Evolutionary conservation across 2,888 invertebrate species (phyloP).

Genomic region (Selenia dentaria): DNA sequence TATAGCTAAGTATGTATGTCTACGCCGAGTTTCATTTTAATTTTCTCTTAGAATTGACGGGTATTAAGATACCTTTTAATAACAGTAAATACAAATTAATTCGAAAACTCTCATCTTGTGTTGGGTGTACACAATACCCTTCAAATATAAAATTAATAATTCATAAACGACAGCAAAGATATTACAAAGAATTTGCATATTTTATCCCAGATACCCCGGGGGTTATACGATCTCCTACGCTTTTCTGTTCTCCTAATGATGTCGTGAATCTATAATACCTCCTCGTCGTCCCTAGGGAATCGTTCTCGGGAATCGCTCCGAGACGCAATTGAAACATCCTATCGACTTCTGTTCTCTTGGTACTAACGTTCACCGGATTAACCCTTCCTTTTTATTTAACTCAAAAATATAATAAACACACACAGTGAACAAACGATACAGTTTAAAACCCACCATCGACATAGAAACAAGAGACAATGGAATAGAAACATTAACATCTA

Average conservation of each 20-base stretch:
- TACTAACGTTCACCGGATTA: conserved; percentile 48
- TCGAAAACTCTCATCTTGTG: too few species aligned
- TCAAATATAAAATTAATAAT: neutral
- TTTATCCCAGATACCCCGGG: conserved; percentile 16
- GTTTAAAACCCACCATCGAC: neutral
- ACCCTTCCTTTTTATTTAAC: conserved; percentile 44
- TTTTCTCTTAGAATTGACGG: too few species aligned
- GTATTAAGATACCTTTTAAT: too few species aligned
- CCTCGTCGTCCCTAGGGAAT: conserved; percentile 42
- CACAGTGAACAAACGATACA: neutral
- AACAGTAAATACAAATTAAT: too few species aligned
- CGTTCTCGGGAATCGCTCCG: conserved; percentile 35
- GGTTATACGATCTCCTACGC: conserved; percentile 36
- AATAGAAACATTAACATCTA: conserved; percentile 40
- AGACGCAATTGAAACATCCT: conserved; percentile 26
- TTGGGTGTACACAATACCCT: too few species aligned
- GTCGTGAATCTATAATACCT: conserved; percentile 62
- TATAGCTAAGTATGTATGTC: too few species aligned
- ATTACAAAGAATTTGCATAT: conserved; percentile 10
- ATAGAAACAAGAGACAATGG: conserved; percentile 27
- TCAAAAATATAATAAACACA: neutral
- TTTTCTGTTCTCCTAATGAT: conserved; percentile 55
- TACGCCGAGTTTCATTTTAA: too few species aligned
- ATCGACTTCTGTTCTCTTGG: conserved; percentile 48
- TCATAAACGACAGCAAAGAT: conserved; percentile 1